Evolutionary conservation across 2,888 invertebrate genomes (phyloP).

Genomic region (Romanomermis culicivorax): DNA sequence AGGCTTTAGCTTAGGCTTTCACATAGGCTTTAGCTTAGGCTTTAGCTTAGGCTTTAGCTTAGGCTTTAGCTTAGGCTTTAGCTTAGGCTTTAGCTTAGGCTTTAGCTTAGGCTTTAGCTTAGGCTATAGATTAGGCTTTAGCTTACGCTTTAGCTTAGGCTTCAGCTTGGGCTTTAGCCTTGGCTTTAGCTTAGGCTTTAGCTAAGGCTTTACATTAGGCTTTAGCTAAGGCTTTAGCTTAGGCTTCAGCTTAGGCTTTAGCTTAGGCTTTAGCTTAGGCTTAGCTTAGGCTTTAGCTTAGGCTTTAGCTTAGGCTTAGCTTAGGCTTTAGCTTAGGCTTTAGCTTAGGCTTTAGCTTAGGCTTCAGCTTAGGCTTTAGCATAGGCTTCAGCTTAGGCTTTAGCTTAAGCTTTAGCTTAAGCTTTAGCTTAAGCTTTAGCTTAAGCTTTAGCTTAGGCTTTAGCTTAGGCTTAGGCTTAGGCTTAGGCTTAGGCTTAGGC

Average conservation of each 20-base stretch:
- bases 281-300: conserved; percentile 2
- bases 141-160: conserved; percentile 2
- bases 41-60: conserved; percentile 1
- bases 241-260: conserved; percentile 1
- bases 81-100: conserved; percentile 3
- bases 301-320: conserved; percentile 1
- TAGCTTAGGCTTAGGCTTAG: conserved; percentile 2
- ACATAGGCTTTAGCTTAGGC: conserved; percentile 1
- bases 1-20: not conserved
- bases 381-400: not conserved
- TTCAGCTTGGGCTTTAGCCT: not conserved
- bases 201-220: not conserved
- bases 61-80: conserved; percentile 1
- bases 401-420: not conserved
- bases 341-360: not conserved
- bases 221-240: not conserved
- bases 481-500: conserved; percentile 1
- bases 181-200: not conserved
- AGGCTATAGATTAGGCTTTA: not conserved
- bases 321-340: not conserved
- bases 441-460: not conserved
- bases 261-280: not conserved
- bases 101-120: conserved; percentile 1
- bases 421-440: not conserved
- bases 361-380: not conserved